Conservation (phyloP, 2,797 vertebrate species). For the Mus spretus region DNA sequence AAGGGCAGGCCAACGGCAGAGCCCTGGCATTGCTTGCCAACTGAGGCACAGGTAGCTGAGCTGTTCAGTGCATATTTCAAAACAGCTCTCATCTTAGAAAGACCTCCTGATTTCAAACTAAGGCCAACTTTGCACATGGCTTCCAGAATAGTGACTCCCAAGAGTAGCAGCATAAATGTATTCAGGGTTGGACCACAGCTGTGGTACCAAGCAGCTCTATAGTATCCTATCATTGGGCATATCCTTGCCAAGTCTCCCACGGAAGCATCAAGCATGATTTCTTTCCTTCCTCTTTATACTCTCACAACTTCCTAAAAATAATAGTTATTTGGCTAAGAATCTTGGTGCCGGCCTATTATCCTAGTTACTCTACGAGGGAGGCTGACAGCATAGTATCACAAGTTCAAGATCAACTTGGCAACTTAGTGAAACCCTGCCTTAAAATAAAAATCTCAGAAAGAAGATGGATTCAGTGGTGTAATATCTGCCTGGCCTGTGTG, state of each 20-base stretch:
- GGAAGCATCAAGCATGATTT: accelerated
- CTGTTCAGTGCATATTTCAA: background rate
- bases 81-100: background rate
- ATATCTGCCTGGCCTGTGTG: background rate
- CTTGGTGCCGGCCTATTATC: background rate
- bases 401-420: background rate
- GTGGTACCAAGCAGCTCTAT: accelerated
- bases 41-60: background rate
- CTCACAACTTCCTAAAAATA: background rate
- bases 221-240: accelerated
- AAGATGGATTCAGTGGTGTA: background rate
- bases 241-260: accelerated
- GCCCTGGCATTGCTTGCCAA: background rate
- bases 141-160: background rate
- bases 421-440: background rate
- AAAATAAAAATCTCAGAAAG: background rate
- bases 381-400: background rate
- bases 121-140: background rate
- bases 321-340: background rate
- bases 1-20: background rate
- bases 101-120: background rate
- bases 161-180: background rate
- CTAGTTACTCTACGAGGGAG: background rate
- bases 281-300: background rate
- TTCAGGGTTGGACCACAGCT: too few relatives aligned